Percentiles rank a stretch among this genome's conserved stretches.
phyloP scores from a whole-genome alignment of 2,113 vertebrate genomes.

The Pelecanoides urinatrix region DNA sequence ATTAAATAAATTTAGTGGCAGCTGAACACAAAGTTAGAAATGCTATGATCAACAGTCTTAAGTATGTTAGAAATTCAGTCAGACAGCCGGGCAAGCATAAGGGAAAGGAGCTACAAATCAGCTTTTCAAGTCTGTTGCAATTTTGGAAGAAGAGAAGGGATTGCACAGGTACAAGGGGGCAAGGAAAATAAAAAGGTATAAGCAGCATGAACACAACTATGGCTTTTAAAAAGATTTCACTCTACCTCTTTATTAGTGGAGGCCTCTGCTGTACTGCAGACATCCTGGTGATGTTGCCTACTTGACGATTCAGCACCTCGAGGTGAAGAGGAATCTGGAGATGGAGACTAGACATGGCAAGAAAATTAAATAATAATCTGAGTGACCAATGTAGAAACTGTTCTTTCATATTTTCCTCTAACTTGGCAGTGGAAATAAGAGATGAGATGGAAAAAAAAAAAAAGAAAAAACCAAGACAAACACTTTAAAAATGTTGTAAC shows the following conservation, averaged over 20 bases:
- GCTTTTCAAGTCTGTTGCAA: neutral
- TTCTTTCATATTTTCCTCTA: neutral
- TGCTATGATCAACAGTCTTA: neutral
- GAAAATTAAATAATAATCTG: conserved; percentile 16
- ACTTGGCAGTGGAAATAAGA: neutral
- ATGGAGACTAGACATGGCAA: conserved; percentile 81
- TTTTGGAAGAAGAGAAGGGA: neutral
- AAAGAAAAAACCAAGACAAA: neutral
- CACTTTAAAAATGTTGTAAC: neutral
- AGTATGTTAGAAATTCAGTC: neutral
- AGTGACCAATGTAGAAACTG: neutral
- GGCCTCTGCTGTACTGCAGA: conserved; percentile 77
- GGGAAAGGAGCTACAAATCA: neutral
- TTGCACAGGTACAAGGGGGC: neutral
- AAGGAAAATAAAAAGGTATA: neutral
- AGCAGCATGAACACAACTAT: neutral
- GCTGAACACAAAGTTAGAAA: neutral
- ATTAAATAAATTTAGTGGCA: neutral
- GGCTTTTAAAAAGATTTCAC: neutral
- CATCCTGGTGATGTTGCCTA: conserved; percentile 80
- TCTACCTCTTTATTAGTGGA: conserved; percentile 89
- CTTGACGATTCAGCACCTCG: conserved; percentile 89
- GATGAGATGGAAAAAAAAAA: neutral
- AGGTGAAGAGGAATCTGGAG: conserved; percentile 86
- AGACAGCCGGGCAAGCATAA: neutral